Conservation (phyloP, 1,140 invertebrate species). For the Drusus annulatus region DNA sequence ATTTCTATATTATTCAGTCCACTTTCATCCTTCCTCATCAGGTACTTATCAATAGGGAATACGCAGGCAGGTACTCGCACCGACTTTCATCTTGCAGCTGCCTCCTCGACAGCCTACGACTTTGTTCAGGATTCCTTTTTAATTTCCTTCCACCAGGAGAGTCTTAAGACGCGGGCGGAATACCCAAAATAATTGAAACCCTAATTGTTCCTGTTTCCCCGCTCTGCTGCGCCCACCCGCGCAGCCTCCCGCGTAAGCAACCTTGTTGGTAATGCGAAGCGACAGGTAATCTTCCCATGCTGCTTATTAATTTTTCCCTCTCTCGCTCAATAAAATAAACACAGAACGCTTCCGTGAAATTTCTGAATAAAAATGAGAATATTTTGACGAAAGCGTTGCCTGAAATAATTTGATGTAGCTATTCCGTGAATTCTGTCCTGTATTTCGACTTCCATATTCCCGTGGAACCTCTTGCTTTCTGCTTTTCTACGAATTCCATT, state of each 20-base stretch:
- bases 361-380: not conserved
- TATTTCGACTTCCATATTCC: too few relatives aligned
- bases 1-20: too few relatives aligned
- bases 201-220: constrained; percentile 34
- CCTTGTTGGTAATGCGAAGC: constrained; percentile 23
- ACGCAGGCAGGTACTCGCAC: too few relatives aligned
- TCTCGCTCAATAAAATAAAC: constrained; percentile 5
- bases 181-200: constrained; percentile 34
- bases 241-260: too few relatives aligned
- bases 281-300: constrained; percentile 38
- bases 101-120: not conserved
- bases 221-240: not conserved
- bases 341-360: not conserved
- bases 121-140: not conserved
- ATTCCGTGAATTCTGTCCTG: too few relatives aligned
- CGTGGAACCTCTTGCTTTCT: too few relatives aligned
- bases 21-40: too few relatives aligned
- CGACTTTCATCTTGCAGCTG: too few relatives aligned
- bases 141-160: not conserved
- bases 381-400: too few relatives aligned
- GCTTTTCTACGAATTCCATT: too few relatives aligned
- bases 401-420: too few relatives aligned
- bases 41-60: too few relatives aligned
- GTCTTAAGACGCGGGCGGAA: not conserved
- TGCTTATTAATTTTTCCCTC: constrained; percentile 10